Evolutionary conservation across 2,888 invertebrate species (phyloP).

Genomic region (Cryptus viduatorius): DNA sequence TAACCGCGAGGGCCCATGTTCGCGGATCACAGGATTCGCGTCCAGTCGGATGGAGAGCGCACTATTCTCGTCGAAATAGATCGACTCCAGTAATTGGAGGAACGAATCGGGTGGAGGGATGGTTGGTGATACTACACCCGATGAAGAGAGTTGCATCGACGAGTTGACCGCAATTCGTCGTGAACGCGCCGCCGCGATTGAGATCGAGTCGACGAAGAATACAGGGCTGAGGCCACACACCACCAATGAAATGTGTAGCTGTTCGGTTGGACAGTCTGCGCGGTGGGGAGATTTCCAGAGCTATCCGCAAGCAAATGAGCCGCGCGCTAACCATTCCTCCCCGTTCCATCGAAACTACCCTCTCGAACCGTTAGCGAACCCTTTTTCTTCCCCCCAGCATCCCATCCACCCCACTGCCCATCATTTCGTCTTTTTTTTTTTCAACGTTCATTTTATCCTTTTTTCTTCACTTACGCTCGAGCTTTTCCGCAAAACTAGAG

Average conservation of each 20-base stretch:
- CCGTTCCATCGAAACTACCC: slow-evolving; percentile 55
- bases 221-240: slow-evolving; percentile 52
- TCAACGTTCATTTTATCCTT: slow-evolving; percentile 41
- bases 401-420: slow-evolving; percentile 9
- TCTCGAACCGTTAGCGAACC: slow-evolving; percentile 61
- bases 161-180: slow-evolving; percentile 60
- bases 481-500: slow-evolving; percentile 37
- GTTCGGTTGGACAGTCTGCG: slow-evolving; percentile 16
- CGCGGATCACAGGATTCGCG: slow-evolving; percentile 65
- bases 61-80: slow-evolving; percentile 56
- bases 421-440: slow-evolving; percentile 26
- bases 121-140: slow-evolving; percentile 29
- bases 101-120: slow-evolving; percentile 40
- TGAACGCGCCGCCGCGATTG: slow-evolving; percentile 56
- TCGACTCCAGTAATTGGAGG: slow-evolving; percentile 66
- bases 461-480: slow-evolving; percentile 21
- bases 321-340: slow-evolving; percentile 25
- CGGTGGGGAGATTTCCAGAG: slow-evolving; percentile 35
- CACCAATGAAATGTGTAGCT: slow-evolving; percentile 13
- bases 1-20: slow-evolving; percentile 41
- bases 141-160: slow-evolving; percentile 40
- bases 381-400: slow-evolving; percentile 42
- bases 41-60: slow-evolving; percentile 51
- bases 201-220: slow-evolving; percentile 65
- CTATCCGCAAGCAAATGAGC: slow-evolving; percentile 56